Conservation (phyloP, 1,140 invertebrate species). For the Cyrtorhinus lividipennis region DNA sequence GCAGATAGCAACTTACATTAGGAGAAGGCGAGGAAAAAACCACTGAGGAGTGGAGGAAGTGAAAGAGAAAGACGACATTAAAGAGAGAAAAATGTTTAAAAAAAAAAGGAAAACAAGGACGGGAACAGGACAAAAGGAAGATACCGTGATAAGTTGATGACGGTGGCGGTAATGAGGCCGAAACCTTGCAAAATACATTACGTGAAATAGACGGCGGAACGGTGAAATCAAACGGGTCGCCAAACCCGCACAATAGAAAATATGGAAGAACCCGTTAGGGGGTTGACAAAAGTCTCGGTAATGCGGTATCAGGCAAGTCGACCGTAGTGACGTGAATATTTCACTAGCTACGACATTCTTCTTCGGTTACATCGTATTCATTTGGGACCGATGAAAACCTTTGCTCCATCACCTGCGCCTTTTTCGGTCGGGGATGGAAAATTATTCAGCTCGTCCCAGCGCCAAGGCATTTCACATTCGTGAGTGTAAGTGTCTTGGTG, state of each 20-base stretch:
- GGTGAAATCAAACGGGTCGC: conserved; percentile 3
- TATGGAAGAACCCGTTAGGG: not conserved
- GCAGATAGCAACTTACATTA: not conserved
- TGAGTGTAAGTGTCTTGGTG: no score
- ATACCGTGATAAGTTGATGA: conserved; percentile 3
- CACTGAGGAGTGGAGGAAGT: not conserved
- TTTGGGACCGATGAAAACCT: no score
- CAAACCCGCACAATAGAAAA: conserved; percentile 6
- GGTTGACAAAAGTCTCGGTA: not conserved
- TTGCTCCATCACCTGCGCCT: no score
- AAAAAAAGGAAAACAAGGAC: not conserved
- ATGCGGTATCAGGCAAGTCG: not conserved
- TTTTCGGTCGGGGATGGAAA: no score
- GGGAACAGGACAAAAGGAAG: not conserved
- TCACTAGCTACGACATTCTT: not conserved
- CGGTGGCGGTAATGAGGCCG: not conserved
- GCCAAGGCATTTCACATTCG: no score
- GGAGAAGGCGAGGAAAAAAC: not conserved
- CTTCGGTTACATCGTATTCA: no score
- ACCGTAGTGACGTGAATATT: not conserved
- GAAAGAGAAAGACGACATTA: not conserved
- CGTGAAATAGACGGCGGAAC: conserved; percentile 1
- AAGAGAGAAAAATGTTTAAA: no score
- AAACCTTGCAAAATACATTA: conserved; percentile 7
- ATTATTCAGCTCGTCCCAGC: no score